phyloP scores from a whole-genome alignment of 2,888 invertebrate species.

The Pristionchus exspectatus region DNA sequence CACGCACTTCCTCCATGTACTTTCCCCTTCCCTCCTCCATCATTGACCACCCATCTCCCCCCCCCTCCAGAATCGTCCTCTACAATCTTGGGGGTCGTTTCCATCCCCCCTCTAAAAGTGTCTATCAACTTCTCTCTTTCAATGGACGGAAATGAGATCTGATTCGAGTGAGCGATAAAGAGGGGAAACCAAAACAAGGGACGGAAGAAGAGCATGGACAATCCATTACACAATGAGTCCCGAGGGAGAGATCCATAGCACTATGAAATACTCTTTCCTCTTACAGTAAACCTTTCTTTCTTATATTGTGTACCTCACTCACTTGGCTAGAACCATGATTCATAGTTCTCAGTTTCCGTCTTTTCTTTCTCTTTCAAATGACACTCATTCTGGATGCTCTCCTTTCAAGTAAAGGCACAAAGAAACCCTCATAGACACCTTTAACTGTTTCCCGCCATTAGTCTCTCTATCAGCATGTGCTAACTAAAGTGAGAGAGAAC shows the following conservation, averaged over 20 bases:
- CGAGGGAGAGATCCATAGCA: background rate
- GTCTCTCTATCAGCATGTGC: background rate
- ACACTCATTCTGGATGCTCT: background rate
- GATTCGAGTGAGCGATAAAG: conserved; percentile 35
- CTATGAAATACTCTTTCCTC: background rate
- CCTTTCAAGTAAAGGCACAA: conserved; percentile 18
- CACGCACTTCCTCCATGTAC: background rate
- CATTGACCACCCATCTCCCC: background rate
- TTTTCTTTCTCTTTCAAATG: conserved; percentile 18
- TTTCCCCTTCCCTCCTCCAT: background rate
- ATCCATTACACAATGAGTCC: conserved; percentile 23
- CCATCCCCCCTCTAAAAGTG: conserved; percentile 40
- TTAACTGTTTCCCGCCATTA: background rate
- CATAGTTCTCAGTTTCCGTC: background rate
- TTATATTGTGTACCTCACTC: background rate
- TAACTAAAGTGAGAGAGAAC: background rate
- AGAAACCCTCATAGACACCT: background rate
- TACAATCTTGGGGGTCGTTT: background rate
- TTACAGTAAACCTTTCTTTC: background rate
- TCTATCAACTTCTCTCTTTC: conserved; percentile 34
- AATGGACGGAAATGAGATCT: conserved; percentile 50
- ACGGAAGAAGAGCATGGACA: conserved; percentile 47
- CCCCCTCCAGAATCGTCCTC: background rate
- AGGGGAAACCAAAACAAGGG: conserved; percentile 48
- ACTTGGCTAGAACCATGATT: background rate